phyloP scores from a whole-genome alignment of 2,888 invertebrate genomes.

The Listrodromus nycthemerus region DNA sequence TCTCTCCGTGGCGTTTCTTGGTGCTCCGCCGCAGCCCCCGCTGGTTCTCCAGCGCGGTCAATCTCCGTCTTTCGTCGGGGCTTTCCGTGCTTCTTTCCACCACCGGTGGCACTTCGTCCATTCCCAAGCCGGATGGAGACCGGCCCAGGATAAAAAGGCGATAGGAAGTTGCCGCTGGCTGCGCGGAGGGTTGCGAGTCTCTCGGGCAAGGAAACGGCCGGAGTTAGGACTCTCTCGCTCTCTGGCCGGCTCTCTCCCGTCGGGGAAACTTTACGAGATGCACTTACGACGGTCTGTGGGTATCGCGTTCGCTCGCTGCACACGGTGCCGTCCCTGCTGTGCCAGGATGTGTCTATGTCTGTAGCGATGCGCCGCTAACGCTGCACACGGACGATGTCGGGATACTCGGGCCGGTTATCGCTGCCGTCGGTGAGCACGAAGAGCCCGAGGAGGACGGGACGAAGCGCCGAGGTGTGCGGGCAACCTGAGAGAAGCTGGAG shows the following conservation, averaged over 20 bases:
- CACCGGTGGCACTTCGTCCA: not conserved
- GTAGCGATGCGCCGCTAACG: not conserved
- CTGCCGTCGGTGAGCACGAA: not conserved
- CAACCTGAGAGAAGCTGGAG: conserved; percentile 37
- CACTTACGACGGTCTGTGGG: conserved; percentile 42
- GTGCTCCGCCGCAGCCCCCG: not conserved
- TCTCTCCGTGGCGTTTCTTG: not conserved
- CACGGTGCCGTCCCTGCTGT: not conserved
- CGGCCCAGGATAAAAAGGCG: conserved; percentile 14
- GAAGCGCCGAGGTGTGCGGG: conserved; percentile 44
- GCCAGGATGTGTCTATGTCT: not conserved
- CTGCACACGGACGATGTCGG: conserved; percentile 7
- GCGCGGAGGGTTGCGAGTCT: conserved; percentile 2
- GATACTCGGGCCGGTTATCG: conserved; percentile 47
- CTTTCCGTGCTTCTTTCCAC: not conserved
- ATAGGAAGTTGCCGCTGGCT: conserved; percentile 16
- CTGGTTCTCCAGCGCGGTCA: not conserved
- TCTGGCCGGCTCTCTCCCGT: not conserved
- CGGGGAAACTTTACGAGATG: conserved; percentile 45
- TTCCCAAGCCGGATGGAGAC: not conserved
- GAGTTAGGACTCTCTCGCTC: conserved; percentile 2
- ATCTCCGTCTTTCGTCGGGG: not conserved
- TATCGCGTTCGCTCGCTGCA: conserved; percentile 37
- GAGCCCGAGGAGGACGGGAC: not conserved
- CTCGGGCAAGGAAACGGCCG: conserved; percentile 11